phyloP scores from a whole-genome alignment of 2,113 vertebrate species.

The sheep (Ovis aries) region DNA sequence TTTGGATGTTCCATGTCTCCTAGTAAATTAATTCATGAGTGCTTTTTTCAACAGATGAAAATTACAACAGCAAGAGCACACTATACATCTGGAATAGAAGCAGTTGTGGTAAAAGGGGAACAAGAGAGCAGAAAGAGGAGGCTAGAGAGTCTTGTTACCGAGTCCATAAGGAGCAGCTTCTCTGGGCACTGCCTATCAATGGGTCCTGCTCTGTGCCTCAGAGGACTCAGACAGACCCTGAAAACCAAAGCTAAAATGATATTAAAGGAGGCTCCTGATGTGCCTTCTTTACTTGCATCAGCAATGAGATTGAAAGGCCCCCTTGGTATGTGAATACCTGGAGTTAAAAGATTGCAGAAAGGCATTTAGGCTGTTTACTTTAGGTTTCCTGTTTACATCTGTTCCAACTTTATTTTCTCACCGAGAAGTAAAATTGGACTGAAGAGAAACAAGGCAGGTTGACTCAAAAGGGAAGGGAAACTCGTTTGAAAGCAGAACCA shows the following conservation, averaged over 20 bases:
- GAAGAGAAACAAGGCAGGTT: neutral
- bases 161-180: neutral
- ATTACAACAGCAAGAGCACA: neutral
- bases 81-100: neutral
- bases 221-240: neutral
- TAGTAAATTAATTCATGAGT: neutral
- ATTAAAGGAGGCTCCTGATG: neutral
- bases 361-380: neutral
- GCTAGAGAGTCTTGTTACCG: neutral
- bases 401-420: conserved; percentile 29
- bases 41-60: neutral
- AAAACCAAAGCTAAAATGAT: neutral
- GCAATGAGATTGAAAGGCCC: neutral
- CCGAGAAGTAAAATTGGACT: neutral
- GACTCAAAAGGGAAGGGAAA: neutral
- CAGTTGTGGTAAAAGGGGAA: neutral
- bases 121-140: neutral
- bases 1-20: neutral
- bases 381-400: conserved; percentile 46
- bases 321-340: neutral
- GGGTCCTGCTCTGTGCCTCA: neutral
- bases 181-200: too few relatives aligned
- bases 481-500: neutral
- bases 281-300: neutral
- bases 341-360: neutral